Base-by-base conservation (phyloP, 2,888 invertebrate species). In the Ophioninae sp. region DNA sequence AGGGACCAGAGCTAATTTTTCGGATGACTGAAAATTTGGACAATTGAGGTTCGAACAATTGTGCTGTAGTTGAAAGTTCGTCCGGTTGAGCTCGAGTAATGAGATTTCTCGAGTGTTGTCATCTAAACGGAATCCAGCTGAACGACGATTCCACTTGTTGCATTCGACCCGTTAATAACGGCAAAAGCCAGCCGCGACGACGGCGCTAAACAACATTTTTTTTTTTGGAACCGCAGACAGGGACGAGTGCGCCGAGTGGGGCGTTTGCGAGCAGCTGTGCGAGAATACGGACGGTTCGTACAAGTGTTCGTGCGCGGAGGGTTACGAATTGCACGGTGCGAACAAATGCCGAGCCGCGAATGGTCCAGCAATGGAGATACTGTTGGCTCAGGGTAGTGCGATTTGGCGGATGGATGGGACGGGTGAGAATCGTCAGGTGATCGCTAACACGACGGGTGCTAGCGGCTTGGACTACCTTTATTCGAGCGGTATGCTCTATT, bases 261-360 rank as follows among this genome's bases (percentile, higher is more conserved):
- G 98, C 61, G 97, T 95, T 93, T 99, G 99, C 93, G 98, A 99
- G 91, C 99, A 99, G 93, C 94, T 96, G 44, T 99, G 99, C 93
- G 95, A 95, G 82, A 99, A 99, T 93, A 96, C 96, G 0, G 96
- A 96, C 0, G 98, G 96, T 61, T 95, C 97, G 10, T 99, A 96
- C 93, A 94, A 93, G 61, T 99, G 99, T 93, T 95, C 95, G 20
- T 99, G 99, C 92, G 96, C 96, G 0, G 94, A 95, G 0, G 98
- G 97, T 58, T 98, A 97, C 93, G 93, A 94, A 5, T 93, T 96
- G 74, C 94, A 94, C 82, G 95, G 95, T 86, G 93, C 93, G 65
- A 94, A 94, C 84, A 95, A 95, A 82, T 97, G 97, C 91, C 94
- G 94, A 41, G 95, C 96, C 0, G 93, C 94, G 9, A 94, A 95